phyloP scores from a whole-genome alignment of 2,888 invertebrate species.

The Agrochola lota region DNA sequence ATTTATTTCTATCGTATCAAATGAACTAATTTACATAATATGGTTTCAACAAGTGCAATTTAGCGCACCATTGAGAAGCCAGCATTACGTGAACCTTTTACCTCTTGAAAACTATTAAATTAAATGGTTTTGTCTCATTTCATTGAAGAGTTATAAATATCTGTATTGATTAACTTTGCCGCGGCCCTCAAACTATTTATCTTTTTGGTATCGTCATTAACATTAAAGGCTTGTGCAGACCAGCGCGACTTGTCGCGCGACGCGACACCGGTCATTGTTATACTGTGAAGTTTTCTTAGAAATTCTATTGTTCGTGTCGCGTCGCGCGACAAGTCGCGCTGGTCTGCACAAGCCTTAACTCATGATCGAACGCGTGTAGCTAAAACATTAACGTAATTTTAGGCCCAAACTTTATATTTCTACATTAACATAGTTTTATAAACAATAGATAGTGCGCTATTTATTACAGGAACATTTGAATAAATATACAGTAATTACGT shows the following conservation, averaged over 20 bases:
- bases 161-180: slow-evolving; percentile 5
- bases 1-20: too few relatives aligned
- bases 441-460: slow-evolving; percentile 45
- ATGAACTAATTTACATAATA: too few relatives aligned
- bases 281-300: too few relatives aligned
- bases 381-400: slow-evolving; percentile 42
- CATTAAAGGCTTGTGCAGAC: too few relatives aligned
- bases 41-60: too few relatives aligned
- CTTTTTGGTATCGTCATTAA: slow-evolving; percentile 44
- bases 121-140: slow-evolving; percentile 22
- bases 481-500: slow-evolving; percentile 22
- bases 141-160: slow-evolving; percentile 19
- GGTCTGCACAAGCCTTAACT: too few relatives aligned
- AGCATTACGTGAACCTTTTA: slow-evolving; percentile 34
- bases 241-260: too few relatives aligned
- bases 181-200: slow-evolving; percentile 13
- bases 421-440: slow-evolving; percentile 49
- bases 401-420: slow-evolving; percentile 25
- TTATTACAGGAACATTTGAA: slow-evolving; percentile 39
- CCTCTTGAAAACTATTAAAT: slow-evolving; percentile 28
- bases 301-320: too few relatives aligned
- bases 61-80: too few relatives aligned
- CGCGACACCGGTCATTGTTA: too few relatives aligned
- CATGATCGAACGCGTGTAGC: slow-evolving; percentile 53
- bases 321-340: too few relatives aligned